These are phyloP conservation scores for Loris lydekkerianus DNA, from an alignment of 2,797 vertebrate species.

Conservation along the genomic window DNA sequence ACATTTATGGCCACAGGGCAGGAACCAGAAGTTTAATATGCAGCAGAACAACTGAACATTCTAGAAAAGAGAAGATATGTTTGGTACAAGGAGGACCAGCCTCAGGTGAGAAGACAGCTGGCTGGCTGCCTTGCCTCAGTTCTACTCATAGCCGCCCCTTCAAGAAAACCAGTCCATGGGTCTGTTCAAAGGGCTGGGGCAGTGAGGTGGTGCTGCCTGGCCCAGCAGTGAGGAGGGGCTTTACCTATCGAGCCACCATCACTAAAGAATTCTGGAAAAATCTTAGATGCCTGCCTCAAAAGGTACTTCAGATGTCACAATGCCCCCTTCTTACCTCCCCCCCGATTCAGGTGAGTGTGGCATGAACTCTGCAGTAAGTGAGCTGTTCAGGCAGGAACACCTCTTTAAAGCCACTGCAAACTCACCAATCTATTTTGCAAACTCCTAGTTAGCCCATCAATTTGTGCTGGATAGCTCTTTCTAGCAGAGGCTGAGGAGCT, in stretches of 20 bases:
- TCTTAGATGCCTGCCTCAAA: not conserved
- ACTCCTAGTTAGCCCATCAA: not conserved
- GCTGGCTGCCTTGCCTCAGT: not conserved
- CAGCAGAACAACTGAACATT: not conserved
- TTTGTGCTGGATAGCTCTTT: not conserved
- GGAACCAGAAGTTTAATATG: not conserved
- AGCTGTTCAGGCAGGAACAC: not conserved
- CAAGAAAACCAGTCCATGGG: not conserved
- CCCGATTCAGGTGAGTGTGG: too few relatives aligned
- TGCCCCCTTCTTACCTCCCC: not conserved
- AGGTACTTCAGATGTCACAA: fast-evolving
- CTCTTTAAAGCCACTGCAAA: not conserved
- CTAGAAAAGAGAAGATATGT: not conserved
- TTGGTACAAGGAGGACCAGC: not conserved
- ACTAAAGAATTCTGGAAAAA: not conserved
- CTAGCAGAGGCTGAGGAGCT: not conserved
- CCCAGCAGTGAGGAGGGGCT: fast-evolving
- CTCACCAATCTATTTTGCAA: not conserved
- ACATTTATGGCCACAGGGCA: not conserved
- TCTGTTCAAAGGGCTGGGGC: not conserved
- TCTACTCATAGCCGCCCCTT: not conserved
- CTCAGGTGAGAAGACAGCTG: not conserved
- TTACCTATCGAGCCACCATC: not conserved
- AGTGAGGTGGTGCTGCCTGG: not conserved
- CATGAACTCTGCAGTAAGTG: too few relatives aligned